Evolutionary conservation across 2,888 invertebrate species (phyloP).

Genomic region (Drosophila macrospina): DNA sequence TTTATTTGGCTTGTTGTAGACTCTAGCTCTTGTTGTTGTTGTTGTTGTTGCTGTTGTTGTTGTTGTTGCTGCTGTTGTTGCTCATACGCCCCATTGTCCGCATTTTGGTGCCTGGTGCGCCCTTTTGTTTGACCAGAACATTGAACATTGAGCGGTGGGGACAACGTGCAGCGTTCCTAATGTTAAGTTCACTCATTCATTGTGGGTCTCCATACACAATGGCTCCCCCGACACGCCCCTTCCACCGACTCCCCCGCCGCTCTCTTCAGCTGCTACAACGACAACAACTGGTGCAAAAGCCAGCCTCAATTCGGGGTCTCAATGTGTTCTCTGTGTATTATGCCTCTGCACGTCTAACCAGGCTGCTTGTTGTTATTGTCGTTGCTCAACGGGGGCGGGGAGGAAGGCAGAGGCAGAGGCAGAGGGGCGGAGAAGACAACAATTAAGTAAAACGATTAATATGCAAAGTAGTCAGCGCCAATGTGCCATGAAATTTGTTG

Average conservation of each 20-base stretch:
- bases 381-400: too few species aligned
- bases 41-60: constrained; percentile 12
- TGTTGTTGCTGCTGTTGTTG: constrained; percentile 34
- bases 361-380: constrained; percentile 14
- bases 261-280: not conserved
- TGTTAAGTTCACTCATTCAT: constrained; percentile 69
- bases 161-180: constrained; percentile 51
- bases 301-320: constrained; percentile 11
- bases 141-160: constrained; percentile 15
- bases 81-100: constrained; percentile 76
- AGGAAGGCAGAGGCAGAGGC: not conserved
- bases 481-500: constrained; percentile 37
- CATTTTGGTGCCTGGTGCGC: constrained; percentile 32
- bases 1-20: constrained; percentile 68
- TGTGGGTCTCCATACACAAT: constrained; percentile 38
- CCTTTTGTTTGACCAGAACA: constrained; percentile 52
- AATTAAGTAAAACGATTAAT: constrained; percentile 78
- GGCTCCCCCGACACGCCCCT: constrained; percentile 13
- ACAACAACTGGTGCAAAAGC: constrained; percentile 13
- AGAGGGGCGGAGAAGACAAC: constrained; percentile 47
- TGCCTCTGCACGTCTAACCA: constrained; percentile 44
- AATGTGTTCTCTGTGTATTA: constrained; percentile 44
- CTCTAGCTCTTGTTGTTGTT: constrained; percentile 7
- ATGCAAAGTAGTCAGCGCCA: constrained; percentile 74
- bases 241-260: not conserved